phyloP scores from a whole-genome alignment of 2,113 vertebrate species.

The Chloropsis cyanopogon region DNA sequence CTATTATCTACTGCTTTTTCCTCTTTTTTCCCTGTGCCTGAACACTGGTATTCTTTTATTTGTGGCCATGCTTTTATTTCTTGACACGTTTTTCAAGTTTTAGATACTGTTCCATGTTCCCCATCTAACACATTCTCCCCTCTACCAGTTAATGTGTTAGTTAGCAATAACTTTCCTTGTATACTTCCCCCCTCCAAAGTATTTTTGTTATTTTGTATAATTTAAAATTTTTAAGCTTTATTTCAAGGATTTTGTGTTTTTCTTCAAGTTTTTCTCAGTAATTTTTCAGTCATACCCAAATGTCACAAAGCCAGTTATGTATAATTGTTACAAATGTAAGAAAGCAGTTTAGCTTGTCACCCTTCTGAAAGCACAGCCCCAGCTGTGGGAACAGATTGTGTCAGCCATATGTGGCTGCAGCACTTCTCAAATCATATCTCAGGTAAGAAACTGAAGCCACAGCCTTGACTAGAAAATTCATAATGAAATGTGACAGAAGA shows the following conservation, averaged over 20 bases:
- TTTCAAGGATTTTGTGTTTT: background rate
- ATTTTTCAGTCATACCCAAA: background rate
- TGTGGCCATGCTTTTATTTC: background rate
- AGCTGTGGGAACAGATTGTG: slow-evolving; percentile 2
- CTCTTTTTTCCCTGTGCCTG: background rate
- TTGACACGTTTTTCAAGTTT: background rate
- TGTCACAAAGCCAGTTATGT: background rate
- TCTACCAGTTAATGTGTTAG: background rate
- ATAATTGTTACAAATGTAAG: background rate
- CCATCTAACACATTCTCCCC: background rate
- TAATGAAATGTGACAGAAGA: slow-evolving; percentile 67
- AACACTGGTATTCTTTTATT: background rate
- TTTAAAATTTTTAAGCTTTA: background rate
- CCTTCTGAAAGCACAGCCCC: background rate
- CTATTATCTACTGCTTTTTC: background rate
- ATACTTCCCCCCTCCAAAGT: background rate
- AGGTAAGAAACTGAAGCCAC: slow-evolving; percentile 54
- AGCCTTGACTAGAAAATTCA: slow-evolving; percentile 71
- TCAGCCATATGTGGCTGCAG: background rate
- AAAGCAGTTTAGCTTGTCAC: background rate
- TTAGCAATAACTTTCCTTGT: background rate
- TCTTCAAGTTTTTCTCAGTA: background rate
- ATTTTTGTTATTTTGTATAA: background rate
- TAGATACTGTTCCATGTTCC: background rate
- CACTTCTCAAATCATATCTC: slow-evolving; percentile 42